Percentiles rank a stretch among this genome's conserved stretches.
Evolutionary conservation across 2,888 invertebrate species (phyloP).

Genomic region (Plagodis dolabraria): DNA sequence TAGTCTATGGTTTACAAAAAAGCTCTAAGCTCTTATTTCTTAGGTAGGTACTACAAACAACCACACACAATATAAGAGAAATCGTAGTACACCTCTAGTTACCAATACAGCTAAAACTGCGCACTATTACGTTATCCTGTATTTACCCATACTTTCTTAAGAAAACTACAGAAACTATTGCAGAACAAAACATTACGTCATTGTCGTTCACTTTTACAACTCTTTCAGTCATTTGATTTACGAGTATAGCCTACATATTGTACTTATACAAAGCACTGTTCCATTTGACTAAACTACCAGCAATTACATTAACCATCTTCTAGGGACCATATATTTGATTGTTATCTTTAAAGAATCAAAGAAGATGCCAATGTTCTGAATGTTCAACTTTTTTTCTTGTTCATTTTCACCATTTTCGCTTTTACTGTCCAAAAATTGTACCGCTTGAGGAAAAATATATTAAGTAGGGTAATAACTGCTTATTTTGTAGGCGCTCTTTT

Average conservation of each 20-base stretch:
- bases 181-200: neutral
- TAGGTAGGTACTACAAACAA: too few relatives aligned
- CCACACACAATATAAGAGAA: too few relatives aligned
- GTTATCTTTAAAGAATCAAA: neutral
- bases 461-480: conserved; percentile 34
- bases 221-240: conserved; percentile 8
- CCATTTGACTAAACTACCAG: conserved; percentile 33
- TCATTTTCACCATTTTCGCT: conserved; percentile 3
- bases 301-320: conserved; percentile 37
- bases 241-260: neutral
- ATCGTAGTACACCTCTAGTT: too few relatives aligned
- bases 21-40: too few relatives aligned
- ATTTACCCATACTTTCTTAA: too few relatives aligned
- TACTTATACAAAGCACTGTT: neutral
- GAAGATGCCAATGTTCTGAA: neutral
- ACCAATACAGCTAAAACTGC: too few relatives aligned
- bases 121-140: too few relatives aligned
- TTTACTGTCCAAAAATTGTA: conserved; percentile 27
- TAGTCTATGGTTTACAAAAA: too few relatives aligned
- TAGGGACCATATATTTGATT: neutral
- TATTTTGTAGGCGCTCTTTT: conserved; percentile 38
- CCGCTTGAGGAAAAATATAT: neutral
- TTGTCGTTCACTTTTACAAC: conserved; percentile 9
- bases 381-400: too few relatives aligned
- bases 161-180: too few relatives aligned